Percentiles rank a stretch among this genome's conserved stretches.
These are phyloP conservation scores for Antheraea assamensis DNA, from an alignment of 2,888 invertebrate species.

Conservation along the genomic window DNA sequence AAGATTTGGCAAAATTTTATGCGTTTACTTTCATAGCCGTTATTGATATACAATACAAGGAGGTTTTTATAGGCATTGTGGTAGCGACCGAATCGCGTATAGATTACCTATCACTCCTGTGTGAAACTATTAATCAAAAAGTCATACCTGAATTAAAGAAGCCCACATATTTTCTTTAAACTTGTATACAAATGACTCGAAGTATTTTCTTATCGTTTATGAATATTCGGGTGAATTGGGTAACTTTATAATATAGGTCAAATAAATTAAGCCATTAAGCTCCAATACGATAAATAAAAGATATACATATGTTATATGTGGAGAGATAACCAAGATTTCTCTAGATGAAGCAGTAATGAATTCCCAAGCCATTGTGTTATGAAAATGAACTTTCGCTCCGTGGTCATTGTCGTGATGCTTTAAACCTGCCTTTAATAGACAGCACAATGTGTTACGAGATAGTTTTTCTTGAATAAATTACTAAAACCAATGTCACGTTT, in stretches of 20 bases:
- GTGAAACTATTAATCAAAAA: neutral
- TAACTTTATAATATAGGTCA: neutral
- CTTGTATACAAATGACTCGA: neutral
- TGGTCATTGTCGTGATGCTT: constrained; percentile 46
- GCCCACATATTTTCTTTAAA: neutral
- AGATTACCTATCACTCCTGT: neutral
- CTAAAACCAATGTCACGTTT: constrained; percentile 47
- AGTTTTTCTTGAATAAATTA: constrained; percentile 45
- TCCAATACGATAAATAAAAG: constrained; percentile 29
- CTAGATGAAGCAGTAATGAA: constrained; percentile 52
- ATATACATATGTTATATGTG: constrained; percentile 39
- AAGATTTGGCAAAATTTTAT: too few relatives aligned
- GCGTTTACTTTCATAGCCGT: too few relatives aligned
- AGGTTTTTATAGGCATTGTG: too few relatives aligned
- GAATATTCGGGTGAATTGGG: neutral
- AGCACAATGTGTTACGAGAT: constrained; percentile 39
- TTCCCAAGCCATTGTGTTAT: constrained; percentile 58
- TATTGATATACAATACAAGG: too few relatives aligned
- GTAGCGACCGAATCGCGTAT: too few relatives aligned
- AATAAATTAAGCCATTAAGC: constrained; percentile 12
- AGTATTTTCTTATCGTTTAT: neutral
- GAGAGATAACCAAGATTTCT: constrained; percentile 49
- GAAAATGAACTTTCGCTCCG: constrained; percentile 60
- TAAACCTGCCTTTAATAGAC: constrained; percentile 21
- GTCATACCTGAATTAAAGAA: neutral